phyloP scores from a whole-genome alignment of 2,113 vertebrate species.

The Phalacrocorax aristotelis region DNA sequence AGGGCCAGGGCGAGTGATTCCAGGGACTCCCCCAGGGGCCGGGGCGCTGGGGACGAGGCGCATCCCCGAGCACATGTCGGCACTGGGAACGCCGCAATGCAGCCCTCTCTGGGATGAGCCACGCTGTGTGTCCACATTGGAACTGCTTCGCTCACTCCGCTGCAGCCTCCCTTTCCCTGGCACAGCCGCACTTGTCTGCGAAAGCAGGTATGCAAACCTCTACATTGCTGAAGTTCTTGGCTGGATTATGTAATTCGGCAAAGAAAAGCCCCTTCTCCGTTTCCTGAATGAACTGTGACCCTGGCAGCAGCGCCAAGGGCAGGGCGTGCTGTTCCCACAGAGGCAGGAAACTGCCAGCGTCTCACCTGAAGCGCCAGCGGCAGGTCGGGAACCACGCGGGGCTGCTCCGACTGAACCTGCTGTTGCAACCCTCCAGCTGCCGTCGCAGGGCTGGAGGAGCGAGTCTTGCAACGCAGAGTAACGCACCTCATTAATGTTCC shows the following conservation, averaged over 20 bases:
- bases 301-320: not conserved
- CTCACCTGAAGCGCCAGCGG: too few relatives aligned
- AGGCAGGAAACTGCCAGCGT: fast-evolving
- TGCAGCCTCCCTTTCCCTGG: not conserved
- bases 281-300: not conserved
- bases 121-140: fast-evolving
- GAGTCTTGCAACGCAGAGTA: fast-evolving
- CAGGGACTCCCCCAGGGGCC: fast-evolving
- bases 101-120: not conserved
- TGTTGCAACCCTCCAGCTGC: too few relatives aligned
- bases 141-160: fast-evolving
- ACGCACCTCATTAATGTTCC: fast-evolving
- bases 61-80: fast-evolving
- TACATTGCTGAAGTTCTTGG: fast-evolving
- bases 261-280: not conserved
- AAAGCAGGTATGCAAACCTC: fast-evolving
- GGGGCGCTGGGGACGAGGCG: fast-evolving
- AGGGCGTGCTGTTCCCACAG: not conserved
- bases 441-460: not conserved
- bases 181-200: not conserved
- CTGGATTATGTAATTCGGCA: not conserved
- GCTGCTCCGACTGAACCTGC: not conserved
- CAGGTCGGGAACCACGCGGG: fast-evolving
- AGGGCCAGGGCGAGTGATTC: too few relatives aligned
- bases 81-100: not conserved